Conservation (phyloP, 2,888 invertebrate genomes). For the Chirona hameri region DNA sequence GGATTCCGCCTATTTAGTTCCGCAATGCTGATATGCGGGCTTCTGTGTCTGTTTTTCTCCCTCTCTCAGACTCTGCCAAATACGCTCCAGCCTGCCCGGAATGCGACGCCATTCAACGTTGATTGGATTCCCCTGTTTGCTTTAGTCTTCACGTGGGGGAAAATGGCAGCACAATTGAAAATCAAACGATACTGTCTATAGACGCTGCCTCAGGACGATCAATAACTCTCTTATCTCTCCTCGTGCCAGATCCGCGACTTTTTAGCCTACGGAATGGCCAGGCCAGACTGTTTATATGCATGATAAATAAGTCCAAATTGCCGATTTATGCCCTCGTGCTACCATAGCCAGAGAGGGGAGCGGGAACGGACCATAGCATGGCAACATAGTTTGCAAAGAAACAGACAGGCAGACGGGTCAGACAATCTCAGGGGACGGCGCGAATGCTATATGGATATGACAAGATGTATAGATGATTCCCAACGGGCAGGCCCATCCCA, state of each 20-base stretch:
- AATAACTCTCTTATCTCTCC: background rate
- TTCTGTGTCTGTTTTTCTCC: background rate
- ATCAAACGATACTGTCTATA: background rate
- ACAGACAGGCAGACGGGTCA: background rate
- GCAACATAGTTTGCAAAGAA: background rate
- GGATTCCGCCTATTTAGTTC: too few species aligned
- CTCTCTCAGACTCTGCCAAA: background rate
- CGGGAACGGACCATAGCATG: too few species aligned
- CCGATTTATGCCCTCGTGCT: background rate
- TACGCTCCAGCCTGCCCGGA: background rate
- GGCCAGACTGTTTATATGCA: background rate
- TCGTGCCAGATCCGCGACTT: background rate
- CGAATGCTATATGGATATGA: background rate
- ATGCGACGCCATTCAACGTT: background rate
- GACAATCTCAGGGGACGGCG: background rate
- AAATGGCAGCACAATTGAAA: slow-evolving; percentile 7
- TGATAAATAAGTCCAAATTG: slow-evolving; percentile 1
- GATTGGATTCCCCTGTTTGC: slow-evolving; percentile 23
- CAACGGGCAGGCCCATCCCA: background rate
- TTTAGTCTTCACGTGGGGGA: slow-evolving; percentile 6
- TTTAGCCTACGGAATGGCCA: background rate
- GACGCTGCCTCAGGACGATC: background rate
- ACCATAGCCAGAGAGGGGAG: background rate
- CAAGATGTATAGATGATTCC: background rate
- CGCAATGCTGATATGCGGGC: too few species aligned